phyloP scores from a whole-genome alignment of 1,140 invertebrate species.

The Drosophila burlai region DNA sequence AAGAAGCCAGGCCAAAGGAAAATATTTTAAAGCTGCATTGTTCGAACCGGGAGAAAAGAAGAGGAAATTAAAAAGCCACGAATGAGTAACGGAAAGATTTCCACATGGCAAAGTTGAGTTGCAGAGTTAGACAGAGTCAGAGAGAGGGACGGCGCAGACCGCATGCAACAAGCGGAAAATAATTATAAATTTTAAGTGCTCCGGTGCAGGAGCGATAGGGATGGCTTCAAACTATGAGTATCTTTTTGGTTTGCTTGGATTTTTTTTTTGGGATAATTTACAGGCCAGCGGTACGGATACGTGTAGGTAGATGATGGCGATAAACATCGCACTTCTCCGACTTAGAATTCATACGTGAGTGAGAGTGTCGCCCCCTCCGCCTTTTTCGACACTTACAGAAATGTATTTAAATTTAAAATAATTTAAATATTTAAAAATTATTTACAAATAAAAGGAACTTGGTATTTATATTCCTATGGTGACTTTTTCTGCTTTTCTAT shows the following conservation, averaged over 20 bases:
- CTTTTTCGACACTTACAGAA: slow-evolving; percentile 1
- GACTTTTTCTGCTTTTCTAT: not conserved
- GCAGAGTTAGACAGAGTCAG: slow-evolving; percentile 1
- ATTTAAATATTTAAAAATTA: not conserved
- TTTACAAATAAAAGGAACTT: not conserved
- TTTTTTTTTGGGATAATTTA: slow-evolving; percentile 60
- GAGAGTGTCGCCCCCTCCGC: slow-evolving; percentile 29
- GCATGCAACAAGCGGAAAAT: slow-evolving; percentile 76
- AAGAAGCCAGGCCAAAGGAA: slow-evolving; percentile 24
- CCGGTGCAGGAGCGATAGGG: slow-evolving; percentile 28
- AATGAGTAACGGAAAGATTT: slow-evolving; percentile 67
- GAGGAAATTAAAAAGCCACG: slow-evolving; percentile 62
- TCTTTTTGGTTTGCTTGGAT: slow-evolving; percentile 40
- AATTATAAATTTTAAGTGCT: slow-evolving; percentile 74
- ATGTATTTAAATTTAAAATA: not conserved
- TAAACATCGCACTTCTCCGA: slow-evolving; percentile 62
- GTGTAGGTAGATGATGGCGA: slow-evolving; percentile 54
- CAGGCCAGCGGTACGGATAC: slow-evolving; percentile 46
- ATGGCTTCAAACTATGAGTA: slow-evolving; percentile 9
- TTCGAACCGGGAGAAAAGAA: slow-evolving; percentile 17
- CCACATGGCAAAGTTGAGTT: slow-evolving; percentile 35
- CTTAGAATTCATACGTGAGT: slow-evolving; percentile 58
- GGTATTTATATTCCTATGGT: not conserved
- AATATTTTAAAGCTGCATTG: slow-evolving; percentile 65
- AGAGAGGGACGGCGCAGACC: not conserved